Evolutionary conservation across 2,113 vertebrate species (phyloP), one percentile per base, ranked within the genome.

Genomic region (Zonotrichia leucophrys): DNA sequence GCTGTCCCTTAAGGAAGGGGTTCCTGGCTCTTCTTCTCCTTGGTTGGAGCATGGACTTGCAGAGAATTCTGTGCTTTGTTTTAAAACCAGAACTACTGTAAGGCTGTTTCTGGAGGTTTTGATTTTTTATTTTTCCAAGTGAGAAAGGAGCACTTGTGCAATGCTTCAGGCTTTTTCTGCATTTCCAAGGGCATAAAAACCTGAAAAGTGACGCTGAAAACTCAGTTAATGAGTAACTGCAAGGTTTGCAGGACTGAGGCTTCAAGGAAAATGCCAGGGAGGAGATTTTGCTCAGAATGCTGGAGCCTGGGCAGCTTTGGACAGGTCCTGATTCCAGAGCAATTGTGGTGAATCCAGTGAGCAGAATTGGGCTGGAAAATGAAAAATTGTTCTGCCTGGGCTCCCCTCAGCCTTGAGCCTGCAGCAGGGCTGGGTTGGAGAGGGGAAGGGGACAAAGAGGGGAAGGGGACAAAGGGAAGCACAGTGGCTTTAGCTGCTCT

Each of bases 171-270:
- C 37, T 63, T 76, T 75, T 55, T 37, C 84, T 66, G 53, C 53
- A 42, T 30, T 84, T 79, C 52, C 7, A 5, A 84, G 41, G 27
- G 37, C 25, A 33, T 39, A 17, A 68, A 75, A 64, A 11, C 67
- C 44, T 52, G 33, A 25, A 52, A 90, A 89, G 25, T 11, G 19
- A 73, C 9, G 0, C 44, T 15, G 46, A 42, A 75, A 66, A 74
- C 63, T 96, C 37, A 22, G 86, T 75, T 83, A 77, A 68, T n/a
- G 50, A 89, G 63, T 80, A 85, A 95, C 53, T 91, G 66, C 55
- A 73, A 73, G 21, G 78, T 85, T 91, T 70, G 63, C 3, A 2
- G 35, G 63, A 4, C 67, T 74, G 93, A 73, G 75, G 67, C 74
- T 95, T 76, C 21, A 27, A 76, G 68, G 28, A 74, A 11, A 80